These are phyloP conservation scores for Poicephalus meyeri DNA, from an alignment of 2,113 vertebrate species.

Conservation along the genomic window DNA sequence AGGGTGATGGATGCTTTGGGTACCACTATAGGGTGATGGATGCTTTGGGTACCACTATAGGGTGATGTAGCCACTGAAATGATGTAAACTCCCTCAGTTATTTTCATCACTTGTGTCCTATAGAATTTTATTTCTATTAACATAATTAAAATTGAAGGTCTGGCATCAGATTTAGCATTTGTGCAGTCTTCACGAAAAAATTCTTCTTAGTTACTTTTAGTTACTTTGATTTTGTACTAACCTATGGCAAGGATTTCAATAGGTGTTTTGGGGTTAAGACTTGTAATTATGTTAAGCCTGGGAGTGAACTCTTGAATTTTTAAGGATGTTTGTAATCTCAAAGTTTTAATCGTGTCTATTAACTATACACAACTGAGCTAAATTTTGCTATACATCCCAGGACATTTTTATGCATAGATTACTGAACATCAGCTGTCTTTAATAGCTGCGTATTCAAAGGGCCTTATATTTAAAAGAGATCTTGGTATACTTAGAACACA, in stretches of 20 bases:
- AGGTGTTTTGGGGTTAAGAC: neutral
- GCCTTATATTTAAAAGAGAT: neutral
- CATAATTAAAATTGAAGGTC: slow-evolving; percentile 56
- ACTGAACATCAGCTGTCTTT: neutral
- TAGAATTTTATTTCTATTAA: slow-evolving; percentile 58
- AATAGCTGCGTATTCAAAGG: neutral
- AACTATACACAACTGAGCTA: neutral
- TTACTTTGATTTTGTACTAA: slow-evolving; percentile 2
- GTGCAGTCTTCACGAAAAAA: neutral
- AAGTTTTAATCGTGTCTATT: neutral
- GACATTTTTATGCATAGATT: neutral
- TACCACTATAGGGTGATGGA: too few relatives aligned
- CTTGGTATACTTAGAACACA: neutral
- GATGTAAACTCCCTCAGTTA: slow-evolving; percentile 48
- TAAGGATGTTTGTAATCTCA: neutral
- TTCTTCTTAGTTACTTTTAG: neutral
- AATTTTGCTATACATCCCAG: neutral
- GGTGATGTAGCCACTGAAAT: slow-evolving; percentile 41
- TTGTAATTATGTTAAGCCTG: neutral
- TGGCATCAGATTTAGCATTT: slow-evolving; percentile 46
- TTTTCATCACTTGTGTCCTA: slow-evolving; percentile 35
- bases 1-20: too few relatives aligned
- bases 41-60: too few relatives aligned
- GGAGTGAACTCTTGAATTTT: neutral
- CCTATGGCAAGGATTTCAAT: neutral